These are phyloP conservation scores for Python bivittatus DNA, from an alignment of 2,113 vertebrate species.

Conservation along the genomic window DNA sequence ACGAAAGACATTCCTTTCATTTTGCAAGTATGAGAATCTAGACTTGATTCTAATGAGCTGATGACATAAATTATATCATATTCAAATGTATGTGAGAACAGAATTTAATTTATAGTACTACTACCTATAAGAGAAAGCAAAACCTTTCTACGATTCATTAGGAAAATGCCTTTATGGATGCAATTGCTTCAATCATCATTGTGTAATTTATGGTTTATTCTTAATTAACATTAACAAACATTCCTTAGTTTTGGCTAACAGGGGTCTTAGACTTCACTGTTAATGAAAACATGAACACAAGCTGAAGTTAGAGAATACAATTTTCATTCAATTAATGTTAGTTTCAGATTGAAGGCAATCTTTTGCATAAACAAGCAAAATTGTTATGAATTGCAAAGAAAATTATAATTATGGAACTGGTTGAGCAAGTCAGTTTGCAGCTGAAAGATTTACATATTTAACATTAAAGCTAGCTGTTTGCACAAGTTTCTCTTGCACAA, in stretches of 20 bases:
- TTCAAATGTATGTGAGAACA: conserved; percentile 43
- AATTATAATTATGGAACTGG: conserved; percentile 59
- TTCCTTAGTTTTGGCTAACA: conserved; percentile 71
- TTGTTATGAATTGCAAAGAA: conserved; percentile 73
- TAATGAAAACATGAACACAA: conserved; percentile 72
- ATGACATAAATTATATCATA: conserved; percentile 52
- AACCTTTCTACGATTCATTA: conserved; percentile 67
- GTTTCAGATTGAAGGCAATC: conserved; percentile 51
- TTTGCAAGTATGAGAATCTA: background rate
- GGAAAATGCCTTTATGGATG: conserved; percentile 62
- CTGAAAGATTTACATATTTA: conserved; percentile 64
- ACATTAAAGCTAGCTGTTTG: conserved; percentile 52
- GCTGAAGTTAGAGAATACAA: conserved; percentile 58
- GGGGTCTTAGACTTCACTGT: conserved; percentile 68
- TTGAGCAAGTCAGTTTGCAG: conserved; percentile 59
- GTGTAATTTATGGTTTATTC: conserved; percentile 69
- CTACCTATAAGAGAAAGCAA: conserved; percentile 60
- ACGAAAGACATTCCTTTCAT: background rate
- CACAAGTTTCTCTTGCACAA: conserved; percentile 40
- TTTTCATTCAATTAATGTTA: conserved; percentile 69
- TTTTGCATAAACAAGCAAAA: conserved; percentile 63
- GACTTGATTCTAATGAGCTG: conserved; percentile 19
- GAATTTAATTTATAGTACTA: conserved; percentile 58
- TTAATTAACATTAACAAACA: conserved; percentile 74
- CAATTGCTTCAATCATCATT: conserved; percentile 75